Percentiles rank a stretch among this genome's conserved stretches.
Conservation (phyloP, 2,797 vertebrate genomes). For the Pogoniulus pusillus region DNA sequence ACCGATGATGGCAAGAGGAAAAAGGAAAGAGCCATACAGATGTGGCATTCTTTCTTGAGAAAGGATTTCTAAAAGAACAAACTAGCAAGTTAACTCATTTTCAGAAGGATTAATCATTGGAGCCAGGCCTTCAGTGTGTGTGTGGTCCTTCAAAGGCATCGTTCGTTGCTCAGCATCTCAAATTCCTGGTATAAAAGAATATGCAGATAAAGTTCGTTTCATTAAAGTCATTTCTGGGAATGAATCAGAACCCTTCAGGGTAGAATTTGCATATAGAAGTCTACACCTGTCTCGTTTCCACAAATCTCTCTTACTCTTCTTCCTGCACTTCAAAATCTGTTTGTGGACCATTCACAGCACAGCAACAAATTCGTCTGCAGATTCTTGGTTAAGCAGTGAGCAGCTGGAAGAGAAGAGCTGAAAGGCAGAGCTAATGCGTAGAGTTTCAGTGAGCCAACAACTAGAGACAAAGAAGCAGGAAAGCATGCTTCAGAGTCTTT, state of each 20-base stretch:
- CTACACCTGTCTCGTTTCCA: not conserved
- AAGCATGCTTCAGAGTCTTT: not conserved
- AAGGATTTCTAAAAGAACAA: not conserved
- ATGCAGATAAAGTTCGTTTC: not conserved
- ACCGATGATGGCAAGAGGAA: not conserved
- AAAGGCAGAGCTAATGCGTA: not conserved
- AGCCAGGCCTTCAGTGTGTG: not conserved
- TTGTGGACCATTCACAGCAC: not conserved
- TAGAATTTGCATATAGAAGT: not conserved
- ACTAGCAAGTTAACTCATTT: not conserved
- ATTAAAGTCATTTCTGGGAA: not conserved
- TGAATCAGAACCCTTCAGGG: not conserved
- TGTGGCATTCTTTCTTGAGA: not conserved
- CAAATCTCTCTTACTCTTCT: not conserved
- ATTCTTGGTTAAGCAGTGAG: not conserved
- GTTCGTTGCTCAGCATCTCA: not conserved
- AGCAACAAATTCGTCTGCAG: not conserved
- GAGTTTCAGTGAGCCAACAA: not conserved
- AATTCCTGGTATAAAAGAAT: not conserved
- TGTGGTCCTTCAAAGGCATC: not conserved
- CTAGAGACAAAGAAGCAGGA: not conserved
- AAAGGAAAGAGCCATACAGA: not conserved
- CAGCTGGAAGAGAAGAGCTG: not conserved
- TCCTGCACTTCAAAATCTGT: not conserved
- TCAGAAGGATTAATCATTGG: not conserved